Percentiles rank a stretch among this genome's conserved stretches.
phyloP scores from a whole-genome alignment of 1,140 invertebrate genomes.

The Diabrotica undecimpunctata region DNA sequence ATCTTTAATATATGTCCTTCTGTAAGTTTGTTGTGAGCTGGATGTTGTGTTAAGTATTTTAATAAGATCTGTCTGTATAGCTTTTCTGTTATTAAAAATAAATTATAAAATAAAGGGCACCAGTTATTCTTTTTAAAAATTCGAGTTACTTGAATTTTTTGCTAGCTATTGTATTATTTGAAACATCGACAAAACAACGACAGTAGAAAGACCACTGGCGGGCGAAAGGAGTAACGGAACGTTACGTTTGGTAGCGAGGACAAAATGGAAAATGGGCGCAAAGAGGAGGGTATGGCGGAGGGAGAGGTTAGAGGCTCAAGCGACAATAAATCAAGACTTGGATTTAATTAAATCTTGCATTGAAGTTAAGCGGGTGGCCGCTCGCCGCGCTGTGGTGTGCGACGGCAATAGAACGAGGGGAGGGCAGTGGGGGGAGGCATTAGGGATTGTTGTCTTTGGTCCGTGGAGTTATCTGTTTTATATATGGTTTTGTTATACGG shows the following conservation, averaged over 20 bases:
- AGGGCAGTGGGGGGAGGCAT: slow-evolving; percentile 11
- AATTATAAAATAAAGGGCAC: no score
- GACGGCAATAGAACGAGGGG: slow-evolving; percentile 38
- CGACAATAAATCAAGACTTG: slow-evolving; percentile 60
- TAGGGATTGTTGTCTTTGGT: slow-evolving; percentile 18
- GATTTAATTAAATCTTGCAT: slow-evolving; percentile 55
- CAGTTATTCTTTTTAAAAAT: no score
- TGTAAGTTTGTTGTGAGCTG: no score
- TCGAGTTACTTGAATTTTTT: no score
- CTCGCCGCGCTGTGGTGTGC: slow-evolving; percentile 48
- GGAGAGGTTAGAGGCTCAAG: slow-evolving; percentile 36
- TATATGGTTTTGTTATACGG: not conserved
- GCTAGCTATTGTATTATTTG: no score
- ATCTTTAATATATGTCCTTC: no score
- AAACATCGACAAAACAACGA: no score
- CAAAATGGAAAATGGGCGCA: slow-evolving; percentile 28
- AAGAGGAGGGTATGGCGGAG: slow-evolving; percentile 22
- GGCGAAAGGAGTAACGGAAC: slow-evolving; percentile 3
- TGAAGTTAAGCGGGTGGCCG: slow-evolving; percentile 50
- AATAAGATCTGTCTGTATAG: no score
- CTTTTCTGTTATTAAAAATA: no score
- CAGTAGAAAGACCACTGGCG: not conserved
- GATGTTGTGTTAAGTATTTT: no score
- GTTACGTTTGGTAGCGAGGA: slow-evolving; percentile 18
- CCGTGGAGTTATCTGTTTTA: slow-evolving; percentile 12